Percentiles rank a stretch among this genome's conserved stretches.
Evolutionary conservation across 2,888 invertebrate genomes (phyloP).

Genomic region (Pycnomerus fuliginosus): DNA sequence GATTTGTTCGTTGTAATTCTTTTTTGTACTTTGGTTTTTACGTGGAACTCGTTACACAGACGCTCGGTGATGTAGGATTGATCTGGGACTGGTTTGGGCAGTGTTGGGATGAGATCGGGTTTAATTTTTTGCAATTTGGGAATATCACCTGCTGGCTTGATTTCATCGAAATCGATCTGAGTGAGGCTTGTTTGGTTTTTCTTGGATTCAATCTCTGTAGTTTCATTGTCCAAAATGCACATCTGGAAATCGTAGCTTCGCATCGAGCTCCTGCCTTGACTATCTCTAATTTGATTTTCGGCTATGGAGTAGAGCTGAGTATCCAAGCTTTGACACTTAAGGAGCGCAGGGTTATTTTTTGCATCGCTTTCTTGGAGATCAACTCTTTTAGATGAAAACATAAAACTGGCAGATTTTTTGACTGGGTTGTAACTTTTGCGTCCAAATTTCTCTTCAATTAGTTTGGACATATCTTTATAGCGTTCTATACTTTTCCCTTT

Average conservation of each 20-base stretch:
- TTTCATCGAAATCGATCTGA: slow-evolving; percentile 11
- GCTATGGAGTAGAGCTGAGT: slow-evolving; percentile 41
- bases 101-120: slow-evolving; percentile 47
- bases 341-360: slow-evolving; percentile 38
- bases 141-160: too few species aligned
- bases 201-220: slow-evolving; percentile 20
- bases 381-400: slow-evolving; percentile 45
- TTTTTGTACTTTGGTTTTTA: slow-evolving; percentile 61
- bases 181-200: slow-evolving; percentile 27
- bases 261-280: slow-evolving; percentile 34
- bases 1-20: slow-evolving; percentile 30
- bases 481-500: slow-evolving; percentile 70
- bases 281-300: slow-evolving; percentile 22
- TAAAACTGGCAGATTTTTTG: slow-evolving; percentile 49
- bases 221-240: slow-evolving; percentile 44
- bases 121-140: slow-evolving; percentile 41
- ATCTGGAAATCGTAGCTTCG: slow-evolving; percentile 44
- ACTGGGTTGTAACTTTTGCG: slow-evolving; percentile 47
- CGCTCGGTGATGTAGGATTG: slow-evolving; percentile 69
- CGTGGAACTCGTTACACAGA: slow-evolving; percentile 69
- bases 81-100: slow-evolving; percentile 36
- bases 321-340: slow-evolving; percentile 47
- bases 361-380: slow-evolving; percentile 38
- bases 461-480: slow-evolving; percentile 71
- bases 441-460: slow-evolving; percentile 68